Base-by-base conservation (phyloP, 2,113 vertebrate genomes). In the Semnornis frantzii region DNA sequence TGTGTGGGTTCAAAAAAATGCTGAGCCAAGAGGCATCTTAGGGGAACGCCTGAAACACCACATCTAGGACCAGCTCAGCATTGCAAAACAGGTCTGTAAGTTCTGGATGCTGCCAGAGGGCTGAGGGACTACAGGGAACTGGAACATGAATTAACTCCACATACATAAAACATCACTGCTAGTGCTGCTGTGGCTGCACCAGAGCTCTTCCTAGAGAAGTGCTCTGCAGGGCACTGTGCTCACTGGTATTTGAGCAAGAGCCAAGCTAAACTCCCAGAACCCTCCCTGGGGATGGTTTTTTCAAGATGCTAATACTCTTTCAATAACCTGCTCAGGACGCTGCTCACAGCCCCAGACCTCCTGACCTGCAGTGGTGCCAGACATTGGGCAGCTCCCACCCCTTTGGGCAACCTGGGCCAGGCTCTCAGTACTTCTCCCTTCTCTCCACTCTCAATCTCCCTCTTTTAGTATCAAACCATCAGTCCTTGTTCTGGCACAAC, bases 21-120 rank as follows among this genome's bases (percentile, higher is more conserved):
- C 33, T 0, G 3, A 76, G 17, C 37, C 31, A 39, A 62, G 30
- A 85, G 27, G 50, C 50, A 71, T 63, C 0, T 0, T 5, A 34
- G 9, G 20, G 33, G 9, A 46, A 27, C 1, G 15, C 15, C 58
- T 71, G 3, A 1, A n/a, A 18, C 27, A 46, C 11, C 57, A 46
- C 14, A 34, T 27, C 10, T 5, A 37, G 31, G 57, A 70, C 19
- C 15, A 91, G 65, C 8, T 25, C 4, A 11, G 24, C n/a, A 25
- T 2, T 37, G 25, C 64, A 16, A n/a, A 20, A 8, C 13, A 65
- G 12, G 13, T 27, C 8, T 25, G 20, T 20, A 72, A 82, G 31
- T 19, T 17, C 20, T 6, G 8, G 37, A 21, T 0, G 0, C 7
- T 68, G 33, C 31, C 2, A 39, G 64, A 4, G 10, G 46, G 17